phyloP scores from a whole-genome alignment of 2,113 vertebrate species.

The Turnix velox region DNA sequence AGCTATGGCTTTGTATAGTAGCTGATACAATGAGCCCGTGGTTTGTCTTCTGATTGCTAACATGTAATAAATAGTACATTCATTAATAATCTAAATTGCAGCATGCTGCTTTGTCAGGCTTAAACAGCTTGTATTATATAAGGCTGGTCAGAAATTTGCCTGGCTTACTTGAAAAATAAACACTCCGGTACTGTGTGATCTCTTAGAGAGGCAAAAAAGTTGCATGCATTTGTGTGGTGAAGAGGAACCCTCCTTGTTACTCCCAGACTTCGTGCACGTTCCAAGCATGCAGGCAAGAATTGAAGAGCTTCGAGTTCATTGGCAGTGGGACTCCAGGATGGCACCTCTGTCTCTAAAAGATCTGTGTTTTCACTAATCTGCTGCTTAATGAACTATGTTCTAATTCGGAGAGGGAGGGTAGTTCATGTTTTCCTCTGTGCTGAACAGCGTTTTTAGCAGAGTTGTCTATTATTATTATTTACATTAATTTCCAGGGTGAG shows the following conservation, averaged over 20 bases:
- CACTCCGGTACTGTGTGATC: neutral
- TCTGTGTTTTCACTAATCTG: neutral
- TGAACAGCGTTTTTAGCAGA: neutral
- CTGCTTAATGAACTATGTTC: neutral
- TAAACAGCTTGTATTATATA: neutral
- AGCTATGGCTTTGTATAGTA: neutral
- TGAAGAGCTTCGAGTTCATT: neutral
- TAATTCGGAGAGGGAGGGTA: neutral
- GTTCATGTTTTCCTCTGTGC: neutral
- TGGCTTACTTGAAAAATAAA: neutral
- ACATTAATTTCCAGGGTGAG: neutral
- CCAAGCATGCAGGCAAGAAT: neutral
- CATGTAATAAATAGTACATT: neutral
- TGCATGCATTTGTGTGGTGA: fast-evolving
- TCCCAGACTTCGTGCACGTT: fast-evolving
- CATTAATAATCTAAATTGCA: neutral
- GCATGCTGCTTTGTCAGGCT: neutral
- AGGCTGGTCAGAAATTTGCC: neutral
- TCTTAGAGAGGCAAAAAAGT: neutral
- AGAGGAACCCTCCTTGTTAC: neutral
- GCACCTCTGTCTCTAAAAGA: neutral
- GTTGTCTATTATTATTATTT: neutral
- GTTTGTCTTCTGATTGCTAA: neutral
- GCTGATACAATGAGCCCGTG: neutral
- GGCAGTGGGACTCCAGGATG: neutral